Evolutionary conservation across 2,888 invertebrate species (phyloP), one percentile per base, ranked within the genome.

Genomic region (Gymnocheta viridis): DNA sequence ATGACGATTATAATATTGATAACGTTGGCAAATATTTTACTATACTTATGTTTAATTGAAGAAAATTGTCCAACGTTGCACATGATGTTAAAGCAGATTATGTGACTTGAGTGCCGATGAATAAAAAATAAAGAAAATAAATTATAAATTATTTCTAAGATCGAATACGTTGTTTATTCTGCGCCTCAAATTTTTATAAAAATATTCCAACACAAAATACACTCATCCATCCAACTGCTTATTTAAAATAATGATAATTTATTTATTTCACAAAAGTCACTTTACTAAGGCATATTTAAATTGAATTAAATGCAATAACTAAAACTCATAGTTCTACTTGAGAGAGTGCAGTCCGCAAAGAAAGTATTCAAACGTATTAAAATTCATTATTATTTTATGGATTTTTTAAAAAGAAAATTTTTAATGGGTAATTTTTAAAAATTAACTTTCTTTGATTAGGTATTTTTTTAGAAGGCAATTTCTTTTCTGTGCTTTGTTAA

Each of bases 221-320:
- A 54, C 54, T 22, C 7, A n/a, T 17, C 4, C 24, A 19, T 29
- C 41, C 27, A 35, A 47, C 27, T 77, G 19, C 19, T 74, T 62
- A 79, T 70, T 76, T 76, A 51, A 66, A 79, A 79, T 66, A 73
- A 66, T 60, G 64, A 78, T 79, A 79, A 82, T 74, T 82, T 70
- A 69, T 82, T 82, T 76, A 82, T 64, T 70, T 64, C 78, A 64
- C 24, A 74, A 70, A 85, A 70, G 78, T 69, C 83, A 83, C 72
- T 80, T 77, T 80, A 85, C 77, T 83, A 80, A 84, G 41, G 54
- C 80, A 27, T 64, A 82, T 85, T 86, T 85, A 85, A 85, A 85
- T 85, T 84, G 83, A 82, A 86, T 86, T 86, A 85, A 85, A 83
- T 82, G 85, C 86, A 86, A 76, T 82, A 81, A 67, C 60, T 72